Base-by-base conservation (phyloP, 2,888 invertebrate species). In the Ptychoptera albimana region DNA sequence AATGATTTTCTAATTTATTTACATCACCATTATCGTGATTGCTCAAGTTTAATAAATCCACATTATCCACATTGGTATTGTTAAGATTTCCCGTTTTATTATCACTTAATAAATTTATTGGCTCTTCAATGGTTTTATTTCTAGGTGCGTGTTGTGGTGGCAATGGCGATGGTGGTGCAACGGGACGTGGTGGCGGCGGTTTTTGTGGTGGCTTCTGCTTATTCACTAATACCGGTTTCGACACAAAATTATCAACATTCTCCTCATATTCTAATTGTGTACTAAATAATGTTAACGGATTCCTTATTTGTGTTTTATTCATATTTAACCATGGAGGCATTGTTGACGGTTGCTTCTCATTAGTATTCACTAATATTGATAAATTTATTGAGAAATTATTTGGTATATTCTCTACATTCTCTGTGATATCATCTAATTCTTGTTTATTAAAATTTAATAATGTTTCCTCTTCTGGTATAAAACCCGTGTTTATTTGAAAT, bases 401-500 rank as follows among this genome's bases (percentile, higher is more conserved):
- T 2, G 79, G 76, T 59, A 77, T 79, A 57, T 80, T 80, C 47
- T 75, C 75, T 0, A 60, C 50, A 50, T 9, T 32, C 47, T 88
- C 88, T 4, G 82, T 79, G 46, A 84, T 69, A 44, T 87, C 86
- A 61, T 91, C 89, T 50, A 91, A 70, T 59, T 89, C 88, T 8
- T 73, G 72, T 52, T 79, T 79, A 44, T 73, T 75, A 54, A 82
- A 87, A 48, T 74, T 77, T 44, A 91, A 64, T n/a, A 75, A 72
- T 39, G 80, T 84, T 55, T 84, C 82, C 49, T 77, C 77, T 51
- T 77, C 73, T 0, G 75, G 69, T 47, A 92, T 74, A 61, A 83
- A 91, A 41, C 93, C 93, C 8, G 92, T 85, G 61, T 94, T 86
- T 55, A 94, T 80, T 65, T 88, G 86, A 37, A 92, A 65, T 54